Conservation (phyloP, 1,140 invertebrate species). For the Pemphigus obesinymphae region DNA sequence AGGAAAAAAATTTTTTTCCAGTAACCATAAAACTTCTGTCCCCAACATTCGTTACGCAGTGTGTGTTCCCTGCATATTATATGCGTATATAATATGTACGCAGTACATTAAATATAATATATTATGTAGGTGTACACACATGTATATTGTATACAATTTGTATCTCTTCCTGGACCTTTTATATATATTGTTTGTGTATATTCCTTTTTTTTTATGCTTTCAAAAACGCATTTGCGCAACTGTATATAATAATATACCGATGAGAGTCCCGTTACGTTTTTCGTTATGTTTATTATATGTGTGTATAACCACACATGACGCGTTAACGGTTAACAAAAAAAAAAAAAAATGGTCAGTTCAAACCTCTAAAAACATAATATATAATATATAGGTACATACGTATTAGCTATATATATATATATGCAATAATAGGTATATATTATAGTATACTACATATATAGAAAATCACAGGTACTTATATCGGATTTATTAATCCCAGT, state of each 20-base stretch:
- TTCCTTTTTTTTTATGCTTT: background rate
- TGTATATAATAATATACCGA: background rate
- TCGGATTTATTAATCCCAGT: no score
- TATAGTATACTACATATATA: background rate
- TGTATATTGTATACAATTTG: background rate
- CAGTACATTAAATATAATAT: no score
- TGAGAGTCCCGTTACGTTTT: background rate
- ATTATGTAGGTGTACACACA: no score
- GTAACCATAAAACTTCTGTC: background rate
- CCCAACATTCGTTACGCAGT: background rate
- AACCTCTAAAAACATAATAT: background rate
- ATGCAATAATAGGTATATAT: background rate
- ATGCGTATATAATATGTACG: background rate
- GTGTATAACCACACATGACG: background rate
- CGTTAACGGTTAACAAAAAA: background rate
- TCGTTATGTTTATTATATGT: background rate
- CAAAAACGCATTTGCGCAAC: constrained; percentile 25
- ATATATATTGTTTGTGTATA: background rate
- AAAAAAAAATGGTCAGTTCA: no score
- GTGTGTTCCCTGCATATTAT: background rate
- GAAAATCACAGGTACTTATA: no score
- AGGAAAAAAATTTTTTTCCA: background rate
- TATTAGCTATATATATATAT: background rate
- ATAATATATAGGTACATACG: background rate
- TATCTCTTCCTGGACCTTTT: background rate